These are phyloP conservation scores for Columba guinea DNA, from an alignment of 2,797 vertebrate species.

Conservation along the genomic window DNA sequence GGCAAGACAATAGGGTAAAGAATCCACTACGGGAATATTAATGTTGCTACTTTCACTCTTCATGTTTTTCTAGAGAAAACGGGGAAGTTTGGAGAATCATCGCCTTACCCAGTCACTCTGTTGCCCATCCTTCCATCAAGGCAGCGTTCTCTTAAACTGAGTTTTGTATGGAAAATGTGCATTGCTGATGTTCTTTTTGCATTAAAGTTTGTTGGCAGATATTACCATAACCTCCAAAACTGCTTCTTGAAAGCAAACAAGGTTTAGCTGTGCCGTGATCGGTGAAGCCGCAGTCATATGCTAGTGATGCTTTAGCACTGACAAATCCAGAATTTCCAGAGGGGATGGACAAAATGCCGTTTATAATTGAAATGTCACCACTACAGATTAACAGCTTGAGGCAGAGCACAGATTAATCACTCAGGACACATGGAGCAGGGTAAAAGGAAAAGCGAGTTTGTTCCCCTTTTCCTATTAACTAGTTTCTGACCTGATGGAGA, in stretches of 20 bases:
- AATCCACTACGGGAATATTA: background rate
- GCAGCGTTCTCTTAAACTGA: fast-evolving
- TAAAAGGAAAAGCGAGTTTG: conserved; percentile 39
- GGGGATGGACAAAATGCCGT: conserved; percentile 39
- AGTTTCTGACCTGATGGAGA: conserved; percentile 20
- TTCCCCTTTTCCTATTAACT: conserved; percentile 37
- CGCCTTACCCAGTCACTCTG: background rate
- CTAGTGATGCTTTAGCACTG: conserved; percentile 5
- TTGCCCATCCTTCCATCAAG: background rate
- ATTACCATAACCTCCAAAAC: background rate
- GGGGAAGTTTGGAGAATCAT: background rate
- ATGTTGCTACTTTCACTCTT: background rate
- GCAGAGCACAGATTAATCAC: conserved; percentile 56
- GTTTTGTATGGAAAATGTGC: background rate
- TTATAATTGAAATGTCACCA: conserved; percentile 63
- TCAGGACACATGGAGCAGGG: background rate
- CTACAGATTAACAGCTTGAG: conserved; percentile 55
- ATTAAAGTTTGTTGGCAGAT: background rate
- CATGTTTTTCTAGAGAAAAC: background rate
- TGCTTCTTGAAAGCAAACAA: background rate
- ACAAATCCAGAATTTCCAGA: conserved; percentile 48
- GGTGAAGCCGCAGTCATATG: background rate
- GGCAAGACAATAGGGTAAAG: background rate
- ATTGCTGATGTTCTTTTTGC: background rate
- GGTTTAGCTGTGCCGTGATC: background rate